Base-by-base conservation (phyloP, 30 jellyfish, hydroid and myxozoan genomes). In the Turritopsis dohrnii region DNA sequence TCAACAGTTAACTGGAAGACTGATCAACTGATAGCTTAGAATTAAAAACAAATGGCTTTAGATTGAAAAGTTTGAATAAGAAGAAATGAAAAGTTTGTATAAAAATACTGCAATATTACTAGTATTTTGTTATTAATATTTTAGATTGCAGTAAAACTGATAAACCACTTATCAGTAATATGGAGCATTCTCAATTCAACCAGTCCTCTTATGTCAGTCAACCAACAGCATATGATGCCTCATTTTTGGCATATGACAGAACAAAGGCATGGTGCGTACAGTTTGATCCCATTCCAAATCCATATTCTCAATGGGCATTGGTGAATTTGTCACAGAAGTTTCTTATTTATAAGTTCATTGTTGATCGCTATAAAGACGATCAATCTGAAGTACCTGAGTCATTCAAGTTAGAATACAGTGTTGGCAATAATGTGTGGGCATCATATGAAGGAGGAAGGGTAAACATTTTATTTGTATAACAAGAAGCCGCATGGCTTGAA, bases 391-490 rank as follows among this genome's bases (percentile, higher is more conserved):
- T 80, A n/a, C 71, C 87, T 18, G 28, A 21, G 28, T 16, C 26
- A 18, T 80, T 80, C 52, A 80, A 80, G 52, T 52, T 80, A 16
- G 83, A 80, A 16, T 80, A 80, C 84, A 60, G 87, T 21, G 3
- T 53, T 25, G 87, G 65, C 52, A 22, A 30, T 80, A 18, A 80
- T 3, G 24, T 80, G 41, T 80, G 87, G 87, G 87, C 82, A 21
- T 23, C 31, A 1, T 80, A 31, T 54, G 26, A 60, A 52, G 87
- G 82, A 52, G 82, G 82, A 53, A 53, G 52, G 82, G 87, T 80
- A 30, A 16, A 21, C 26, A 24, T 52, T 18, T 21, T 65, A 41
- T 41, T 41, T 3, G 13, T 41, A 41, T 41, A 5, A 41, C n/a
- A n/a, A n/a, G n/a, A n/a, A n/a, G n/a, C n/a, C n/a, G n/a, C n/a